Evolutionary conservation across 2,888 invertebrate species (phyloP).

Genomic region (Orthosia gothica): DNA sequence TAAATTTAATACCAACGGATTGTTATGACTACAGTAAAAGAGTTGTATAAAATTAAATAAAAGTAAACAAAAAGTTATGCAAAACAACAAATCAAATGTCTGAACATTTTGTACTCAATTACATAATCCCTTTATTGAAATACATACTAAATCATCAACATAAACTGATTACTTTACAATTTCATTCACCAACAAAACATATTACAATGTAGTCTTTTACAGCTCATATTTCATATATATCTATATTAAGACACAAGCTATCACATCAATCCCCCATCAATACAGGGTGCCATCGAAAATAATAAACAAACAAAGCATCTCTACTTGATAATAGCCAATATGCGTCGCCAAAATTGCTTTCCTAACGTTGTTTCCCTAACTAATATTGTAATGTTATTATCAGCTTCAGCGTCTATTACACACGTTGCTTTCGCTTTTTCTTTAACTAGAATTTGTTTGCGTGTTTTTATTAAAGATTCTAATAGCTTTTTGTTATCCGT

Average conservation of each 20-base stretch:
- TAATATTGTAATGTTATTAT: conserved; percentile 88
- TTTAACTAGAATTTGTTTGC: conserved; percentile 60
- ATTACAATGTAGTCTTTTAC: not conserved
- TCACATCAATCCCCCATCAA: conserved; percentile 28
- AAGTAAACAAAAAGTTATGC: not conserved
- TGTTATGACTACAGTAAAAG: conserved; percentile 8
- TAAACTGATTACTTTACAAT: conserved; percentile 1
- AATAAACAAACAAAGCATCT: conserved; percentile 70
- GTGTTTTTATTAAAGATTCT: conserved; percentile 66
- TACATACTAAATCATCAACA: not conserved
- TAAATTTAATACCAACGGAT: conserved; percentile 15
- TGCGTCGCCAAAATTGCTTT: conserved; percentile 90
- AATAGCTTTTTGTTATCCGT: conserved; percentile 61
- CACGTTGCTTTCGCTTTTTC: conserved; percentile 71
- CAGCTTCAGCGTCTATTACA: conserved; percentile 79
- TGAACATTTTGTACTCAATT: not conserved
- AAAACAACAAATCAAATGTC: not conserved
- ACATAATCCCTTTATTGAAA: not conserved
- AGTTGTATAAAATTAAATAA: not conserved
- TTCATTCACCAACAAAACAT: not conserved
- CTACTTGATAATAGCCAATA: conserved; percentile 89
- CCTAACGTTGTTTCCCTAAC: conserved; percentile 89
- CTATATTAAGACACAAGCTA: not conserved
- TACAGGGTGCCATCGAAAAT: conserved; percentile 61
- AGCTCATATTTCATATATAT: not conserved